phyloP scores from a whole-genome alignment of 1,140 invertebrate genomes.

The Eumeta japonica region DNA sequence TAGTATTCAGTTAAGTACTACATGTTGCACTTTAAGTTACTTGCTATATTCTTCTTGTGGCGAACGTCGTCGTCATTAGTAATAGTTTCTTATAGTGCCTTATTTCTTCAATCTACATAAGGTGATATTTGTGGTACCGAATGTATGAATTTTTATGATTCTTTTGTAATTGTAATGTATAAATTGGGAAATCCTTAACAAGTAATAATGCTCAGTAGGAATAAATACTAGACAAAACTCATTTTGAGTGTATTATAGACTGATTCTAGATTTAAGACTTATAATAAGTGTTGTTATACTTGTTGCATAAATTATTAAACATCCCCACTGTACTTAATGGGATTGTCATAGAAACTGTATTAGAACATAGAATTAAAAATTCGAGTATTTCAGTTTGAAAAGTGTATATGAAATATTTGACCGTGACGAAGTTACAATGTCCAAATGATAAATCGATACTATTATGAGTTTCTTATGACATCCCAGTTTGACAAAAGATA shows the following conservation, averaged over 20 bases:
- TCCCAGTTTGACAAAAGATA: no score
- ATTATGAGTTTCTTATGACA: no score
- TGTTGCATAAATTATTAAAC: not conserved
- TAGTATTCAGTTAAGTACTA: not conserved
- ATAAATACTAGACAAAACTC: constrained; percentile 21
- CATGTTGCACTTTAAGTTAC: not conserved
- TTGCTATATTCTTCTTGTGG: no score
- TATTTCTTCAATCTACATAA: no score
- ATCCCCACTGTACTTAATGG: not conserved
- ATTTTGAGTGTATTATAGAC: constrained; percentile 44
- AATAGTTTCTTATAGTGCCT: not conserved
- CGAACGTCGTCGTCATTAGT: no score
- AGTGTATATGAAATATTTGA: not conserved
- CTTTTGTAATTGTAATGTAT: not conserved
- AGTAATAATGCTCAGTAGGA: constrained; percentile 26
- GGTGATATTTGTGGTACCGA: not conserved
- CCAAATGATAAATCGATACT: no score
- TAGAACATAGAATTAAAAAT: not conserved
- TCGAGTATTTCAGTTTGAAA: not conserved
- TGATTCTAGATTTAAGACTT: constrained; percentile 45
- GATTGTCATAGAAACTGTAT: not conserved
- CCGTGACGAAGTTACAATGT: not conserved
- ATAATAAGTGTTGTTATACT: constrained; percentile 12
- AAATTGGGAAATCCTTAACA: constrained; percentile 5
- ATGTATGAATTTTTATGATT: not conserved